Evolutionary conservation across 2,797 vertebrate genomes (phyloP).

Genomic region (Pipistrellus kuhlii): DNA sequence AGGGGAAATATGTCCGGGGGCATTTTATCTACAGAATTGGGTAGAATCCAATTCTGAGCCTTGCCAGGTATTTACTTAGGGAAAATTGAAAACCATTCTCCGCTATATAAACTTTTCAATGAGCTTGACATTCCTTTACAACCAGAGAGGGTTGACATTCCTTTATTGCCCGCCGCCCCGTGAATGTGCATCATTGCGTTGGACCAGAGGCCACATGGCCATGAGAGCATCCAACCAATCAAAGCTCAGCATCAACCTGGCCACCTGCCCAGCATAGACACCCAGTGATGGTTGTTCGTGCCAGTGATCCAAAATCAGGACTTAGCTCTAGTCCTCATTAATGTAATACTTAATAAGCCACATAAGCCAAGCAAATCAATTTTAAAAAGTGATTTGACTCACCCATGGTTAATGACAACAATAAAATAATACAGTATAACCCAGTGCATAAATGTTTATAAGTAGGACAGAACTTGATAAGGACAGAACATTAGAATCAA

Average conservation of each 20-base stretch:
- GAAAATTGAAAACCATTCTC: constrained; percentile 52
- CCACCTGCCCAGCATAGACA: constrained; percentile 1
- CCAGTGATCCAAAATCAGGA: constrained; percentile 2
- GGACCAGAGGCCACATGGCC: background rate
- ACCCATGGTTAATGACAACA: constrained; percentile 59
- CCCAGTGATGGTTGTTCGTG: background rate
- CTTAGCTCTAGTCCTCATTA: background rate
- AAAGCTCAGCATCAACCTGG: background rate
- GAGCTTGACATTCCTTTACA: constrained; percentile 17
- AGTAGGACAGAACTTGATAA: constrained; percentile 56
- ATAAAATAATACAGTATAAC: constrained; percentile 65
- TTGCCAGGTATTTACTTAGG: constrained; percentile 64
- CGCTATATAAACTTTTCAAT: constrained; percentile 50
- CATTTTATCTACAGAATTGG: constrained; percentile 63
- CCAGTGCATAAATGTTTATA: constrained; percentile 48
- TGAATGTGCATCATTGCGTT: background rate
- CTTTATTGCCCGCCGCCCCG: background rate
- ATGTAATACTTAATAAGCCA: constrained; percentile 58
- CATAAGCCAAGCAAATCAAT: background rate
- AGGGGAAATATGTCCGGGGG: constrained; percentile 45
- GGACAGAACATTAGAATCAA: constrained; percentile 59
- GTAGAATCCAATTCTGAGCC: constrained; percentile 30
- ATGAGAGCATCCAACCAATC: background rate
- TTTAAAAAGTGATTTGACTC: constrained; percentile 65
- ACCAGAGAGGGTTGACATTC: background rate